Evolutionary conservation across 2,888 invertebrate genomes (phyloP), one percentile per base, ranked within the genome.

Genomic region (Spilosoma lubricipeda): DNA sequence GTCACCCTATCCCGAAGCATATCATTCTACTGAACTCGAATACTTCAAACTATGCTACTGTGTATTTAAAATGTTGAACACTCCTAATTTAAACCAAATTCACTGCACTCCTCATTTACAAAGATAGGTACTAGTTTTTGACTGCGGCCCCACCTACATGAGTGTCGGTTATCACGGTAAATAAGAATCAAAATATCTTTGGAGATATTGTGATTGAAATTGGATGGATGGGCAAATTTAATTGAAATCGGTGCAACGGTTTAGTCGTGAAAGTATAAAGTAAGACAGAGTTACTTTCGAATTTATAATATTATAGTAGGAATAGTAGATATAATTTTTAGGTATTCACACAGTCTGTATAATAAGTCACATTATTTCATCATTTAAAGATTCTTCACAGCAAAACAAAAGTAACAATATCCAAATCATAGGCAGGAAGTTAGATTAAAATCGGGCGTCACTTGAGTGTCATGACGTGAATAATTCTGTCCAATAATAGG

Each of bases 401-500:
- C 18, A 30, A 63, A 83, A 82, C 77, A 82, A 79, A 76, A 80
- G 74, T 80, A 82, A 82, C 82, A 83, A 83, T 82, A 76, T 76
- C 79, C 79, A 85, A 90, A 90, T 89, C 87, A 87, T 84, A 84
- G 80, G 79, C 90, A 89, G 89, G 92, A 91, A 90, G 89, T 89
- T 84, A 92, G 93, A 94, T 93, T 91, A 93, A 90, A 89, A 93
- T 94, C 93, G 87, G 84, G 88, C 89, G 90, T 90, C 89, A 90
- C 87, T 87, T 88, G 84, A 83, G 82, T 85, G 84, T 87, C 88
- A 89, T 90, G 90, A 90, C 87, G 90, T 91, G 90, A 85, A 92
- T 93, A 93, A 93, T 93, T 90, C 87, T 84, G 85, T 91, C 90
- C 91, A 93, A 92, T 92, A 93, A 92, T 90, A 91, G 91, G 91